Conservation (phyloP, 2,113 vertebrate species). For the Aphelocoma coerulescens region DNA sequence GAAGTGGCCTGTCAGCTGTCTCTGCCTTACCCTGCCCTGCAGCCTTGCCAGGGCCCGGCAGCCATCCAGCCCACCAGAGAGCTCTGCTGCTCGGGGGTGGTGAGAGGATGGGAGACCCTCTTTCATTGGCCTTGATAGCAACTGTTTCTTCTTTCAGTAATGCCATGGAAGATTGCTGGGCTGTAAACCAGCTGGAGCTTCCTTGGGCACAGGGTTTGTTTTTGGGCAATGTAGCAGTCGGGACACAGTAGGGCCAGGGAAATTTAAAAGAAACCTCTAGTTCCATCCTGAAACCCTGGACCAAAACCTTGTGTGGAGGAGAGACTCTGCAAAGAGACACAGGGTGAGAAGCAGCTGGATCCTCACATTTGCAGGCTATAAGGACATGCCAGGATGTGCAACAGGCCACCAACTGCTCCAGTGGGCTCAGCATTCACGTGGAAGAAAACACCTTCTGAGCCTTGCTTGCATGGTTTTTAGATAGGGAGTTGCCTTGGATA, state of each 20-base stretch:
- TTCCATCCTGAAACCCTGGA: not conserved
- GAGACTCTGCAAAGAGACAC: not conserved
- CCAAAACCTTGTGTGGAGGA: not conserved
- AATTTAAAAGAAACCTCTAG: not conserved
- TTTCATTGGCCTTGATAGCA: not conserved
- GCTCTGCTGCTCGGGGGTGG: not conserved
- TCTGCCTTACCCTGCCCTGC: conserved; percentile 21
- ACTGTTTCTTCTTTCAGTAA: not conserved
- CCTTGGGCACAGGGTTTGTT: not conserved
- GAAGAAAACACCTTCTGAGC: not conserved
- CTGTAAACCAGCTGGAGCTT: not conserved
- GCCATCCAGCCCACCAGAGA: not conserved
- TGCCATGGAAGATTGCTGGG: not conserved
- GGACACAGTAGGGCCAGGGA: not conserved
- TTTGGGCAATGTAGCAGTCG: rapidly evolving
- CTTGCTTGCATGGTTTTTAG: not conserved
- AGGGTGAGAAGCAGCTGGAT: rapidly evolving
- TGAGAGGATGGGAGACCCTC: not conserved
- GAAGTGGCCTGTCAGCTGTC: conserved; percentile 53
- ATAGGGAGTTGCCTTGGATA: not conserved
- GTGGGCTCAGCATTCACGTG: not conserved
- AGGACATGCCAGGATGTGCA: rapidly evolving
- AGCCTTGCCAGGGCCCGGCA: not conserved
- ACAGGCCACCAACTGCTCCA: not conserved
- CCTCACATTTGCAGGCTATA: not conserved